Evolutionary conservation across 2,888 invertebrate genomes (phyloP).

Genomic region (Pollenia labialis): DNA sequence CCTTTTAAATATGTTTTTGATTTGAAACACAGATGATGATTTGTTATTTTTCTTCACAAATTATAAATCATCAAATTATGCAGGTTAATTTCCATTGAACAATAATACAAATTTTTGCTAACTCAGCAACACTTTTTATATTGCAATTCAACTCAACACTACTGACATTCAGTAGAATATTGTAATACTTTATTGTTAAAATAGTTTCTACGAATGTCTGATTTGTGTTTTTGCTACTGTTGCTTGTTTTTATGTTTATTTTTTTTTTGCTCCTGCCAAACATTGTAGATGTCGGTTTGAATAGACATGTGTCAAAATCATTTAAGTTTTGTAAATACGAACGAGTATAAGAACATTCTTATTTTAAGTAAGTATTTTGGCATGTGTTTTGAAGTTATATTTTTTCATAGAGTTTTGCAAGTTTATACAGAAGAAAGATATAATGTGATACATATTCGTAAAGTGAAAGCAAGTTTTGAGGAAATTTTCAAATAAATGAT

Average conservation of each 20-base stretch:
- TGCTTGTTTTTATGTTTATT: not conserved
- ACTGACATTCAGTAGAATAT: no score
- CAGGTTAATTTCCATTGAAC: no score
- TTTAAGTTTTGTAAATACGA: constrained; percentile 53
- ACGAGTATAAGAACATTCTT: constrained; percentile 5
- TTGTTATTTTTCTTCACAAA: no score
- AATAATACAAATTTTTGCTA: no score
- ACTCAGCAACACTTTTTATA: not conserved
- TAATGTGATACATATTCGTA: no score
- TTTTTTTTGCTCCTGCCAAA: constrained; percentile 12
- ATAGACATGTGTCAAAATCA: constrained; percentile 70
- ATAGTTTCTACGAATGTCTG: not conserved
- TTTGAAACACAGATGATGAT: no score
- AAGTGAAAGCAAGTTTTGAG: no score
- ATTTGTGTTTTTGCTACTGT: not conserved
- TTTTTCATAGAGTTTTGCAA: constrained; percentile 4
- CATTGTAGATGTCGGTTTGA: constrained; percentile 46
- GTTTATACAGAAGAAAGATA: not conserved
- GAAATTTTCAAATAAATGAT: no score
- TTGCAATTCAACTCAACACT: not conserved
- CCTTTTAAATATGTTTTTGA: no score
- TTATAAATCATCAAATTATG: no score
- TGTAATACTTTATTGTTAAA: not conserved
- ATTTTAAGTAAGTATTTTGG: constrained; percentile 38
- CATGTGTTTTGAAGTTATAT: constrained; percentile 39